Base-by-base conservation (phyloP, 2,113 vertebrate genomes). In the Engraulis encrasicolus region DNA sequence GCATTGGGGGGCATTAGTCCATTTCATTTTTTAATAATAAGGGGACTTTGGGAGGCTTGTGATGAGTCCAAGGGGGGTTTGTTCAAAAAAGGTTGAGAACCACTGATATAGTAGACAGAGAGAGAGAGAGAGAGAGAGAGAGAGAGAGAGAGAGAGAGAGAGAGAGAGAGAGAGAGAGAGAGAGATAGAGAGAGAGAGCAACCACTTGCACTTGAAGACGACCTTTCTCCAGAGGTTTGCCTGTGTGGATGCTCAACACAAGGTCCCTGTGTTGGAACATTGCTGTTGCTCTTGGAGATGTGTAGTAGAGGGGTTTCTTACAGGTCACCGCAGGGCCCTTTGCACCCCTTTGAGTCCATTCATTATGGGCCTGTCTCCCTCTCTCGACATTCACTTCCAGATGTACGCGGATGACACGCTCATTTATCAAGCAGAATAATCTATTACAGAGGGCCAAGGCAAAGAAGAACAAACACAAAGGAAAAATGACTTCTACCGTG, bases 381-480 rank as follows among this genome's bases (percentile, higher is more conserved):
- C 74, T 87, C 49, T 81, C 83, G 87, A 83, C 71, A 81, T 83
- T 83, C 78, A 87, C 87, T 88, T 88, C 87, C 91, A 91, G 88
- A 89, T 90, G 89, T 90, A 86, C 82, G 38, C 34, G 19, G 71
- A 82, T 80, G 88, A 89, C 87, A 86, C 45, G 19, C 78, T 84
- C 85, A 87, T 91, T 87, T 85, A 89, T 90, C 89, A 90, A 79
- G 77, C 5, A 31, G 81, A 88, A 86, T 84, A 82, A 87, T 87
- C 81, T 50, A 82, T 85, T 83, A 74, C 23, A 31, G 74, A 38
- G 78, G 31, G 78, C 71, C 61, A 15, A 45, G 54, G 50, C 54
- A 82, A n/a, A n/a, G n/a, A n/a, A 27, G 23, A n/a, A 40, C 31
- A 27, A 74, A 74, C 66, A 74, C 27, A 74, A 34, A 74, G 66